Percentiles rank a stretch among this genome's conserved stretches.
Conservation (phyloP, 2,888 invertebrate genomes). For the Eumacrocentrus americanus region DNA sequence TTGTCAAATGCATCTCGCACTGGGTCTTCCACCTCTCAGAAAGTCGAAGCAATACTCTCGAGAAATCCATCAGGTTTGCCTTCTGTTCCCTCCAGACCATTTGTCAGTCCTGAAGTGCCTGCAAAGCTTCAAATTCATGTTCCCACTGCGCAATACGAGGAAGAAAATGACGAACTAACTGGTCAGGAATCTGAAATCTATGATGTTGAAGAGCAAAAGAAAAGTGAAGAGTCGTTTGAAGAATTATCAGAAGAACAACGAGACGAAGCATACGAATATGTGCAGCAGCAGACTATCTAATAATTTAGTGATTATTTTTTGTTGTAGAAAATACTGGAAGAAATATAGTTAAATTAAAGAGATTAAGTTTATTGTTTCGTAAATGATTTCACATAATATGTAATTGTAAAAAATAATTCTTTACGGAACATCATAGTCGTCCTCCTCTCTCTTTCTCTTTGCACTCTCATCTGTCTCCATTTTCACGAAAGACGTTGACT, state of each 20-base stretch:
- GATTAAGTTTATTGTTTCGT: neutral
- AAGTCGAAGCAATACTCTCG: neutral
- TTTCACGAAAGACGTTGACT: constrained; percentile 49
- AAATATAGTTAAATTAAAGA: neutral
- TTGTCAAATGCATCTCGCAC: constrained; percentile 17
- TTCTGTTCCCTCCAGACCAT: neutral
- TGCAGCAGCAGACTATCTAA: constrained; percentile 8
- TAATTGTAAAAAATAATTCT: constrained; percentile 19
- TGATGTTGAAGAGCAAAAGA: constrained; percentile 20
- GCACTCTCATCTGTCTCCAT: constrained; percentile 50
- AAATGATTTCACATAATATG: constrained; percentile 23
- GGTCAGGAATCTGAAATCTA: constrained; percentile 26
- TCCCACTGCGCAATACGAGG: constrained; percentile 24
- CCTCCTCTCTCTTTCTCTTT: constrained; percentile 57
- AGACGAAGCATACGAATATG: constrained; percentile 19
- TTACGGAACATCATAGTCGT: constrained; percentile 57
- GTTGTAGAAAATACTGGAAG: neutral
- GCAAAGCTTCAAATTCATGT: constrained; percentile 30
- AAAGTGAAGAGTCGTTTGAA: constrained; percentile 10
- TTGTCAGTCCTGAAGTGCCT: constrained; percentile 26
- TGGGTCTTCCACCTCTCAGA: neutral
- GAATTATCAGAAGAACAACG: constrained; percentile 20
- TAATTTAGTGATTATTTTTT: no score
- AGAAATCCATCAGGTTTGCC: neutral
- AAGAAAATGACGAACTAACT: constrained; percentile 11